Evolutionary conservation across 2,888 invertebrate species (phyloP), one percentile per base, ranked within the genome.

Genomic region (Drosophila cyrtoloma): DNA sequence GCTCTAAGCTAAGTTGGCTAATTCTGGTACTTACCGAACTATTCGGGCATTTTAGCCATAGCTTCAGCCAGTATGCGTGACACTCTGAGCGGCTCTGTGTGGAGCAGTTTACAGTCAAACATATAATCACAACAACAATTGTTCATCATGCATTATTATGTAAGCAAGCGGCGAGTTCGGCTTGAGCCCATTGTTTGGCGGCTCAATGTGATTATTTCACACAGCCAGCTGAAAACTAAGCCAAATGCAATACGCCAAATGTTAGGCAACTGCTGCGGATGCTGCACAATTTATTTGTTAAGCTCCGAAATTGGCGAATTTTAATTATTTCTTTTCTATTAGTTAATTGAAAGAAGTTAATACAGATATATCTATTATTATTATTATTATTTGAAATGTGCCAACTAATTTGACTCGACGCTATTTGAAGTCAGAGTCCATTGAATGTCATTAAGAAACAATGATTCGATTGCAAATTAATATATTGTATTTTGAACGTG

Each of bases 171-270:
- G 16, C 53, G 63, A 60, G 9, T 50, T 67, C 33, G 37, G 33
- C 12, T 33, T 55, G 16, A 28, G 35, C 19, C 79, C 75, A 78
- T 78, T 78, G 78, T 56, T 70, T 78, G 66, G 58, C 65, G 75
- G 39, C 65, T 73, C 72, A 81, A 79, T 85, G 88, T 79, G 85
- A 87, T 79, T 85, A 85, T 79, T 87, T 87, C 85, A 83, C 85
- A 85, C 85, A 85, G 85, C 71, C 85, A 69, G 56, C 75, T 69
- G 64, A 57, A 77, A 81, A 65, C 66, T 75, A 65, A 87, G 44
- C 71, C 83, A 70, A 81, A 80, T 86, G 82, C 86, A 86, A 77
- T 75, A 50, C 53, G 47, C 59, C 50, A 60, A 71, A 51, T 71
- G 53, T 74, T 74, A 59, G 59, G 74, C 61, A 74, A 74, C 59